Percentiles rank a stretch among this genome's conserved stretches.
phyloP scores from a whole-genome alignment of 92 coral and sea anemone species.

The Phenganax stokvisi region DNA sequence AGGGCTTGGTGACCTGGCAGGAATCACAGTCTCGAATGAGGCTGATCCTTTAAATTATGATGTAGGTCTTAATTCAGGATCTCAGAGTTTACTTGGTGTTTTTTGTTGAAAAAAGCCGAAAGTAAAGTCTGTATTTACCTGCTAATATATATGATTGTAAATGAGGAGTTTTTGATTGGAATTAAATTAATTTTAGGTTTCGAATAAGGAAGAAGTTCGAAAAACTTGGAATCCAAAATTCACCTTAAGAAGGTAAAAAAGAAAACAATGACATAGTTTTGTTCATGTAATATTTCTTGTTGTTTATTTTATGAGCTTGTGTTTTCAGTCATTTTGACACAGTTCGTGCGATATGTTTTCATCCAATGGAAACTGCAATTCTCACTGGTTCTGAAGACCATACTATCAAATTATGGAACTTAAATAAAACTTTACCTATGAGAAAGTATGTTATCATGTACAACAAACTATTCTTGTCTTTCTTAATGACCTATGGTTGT shows the following conservation, averaged over 20 bases:
- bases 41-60: slow-evolving; percentile 92
- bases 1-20: slow-evolving; percentile 97
- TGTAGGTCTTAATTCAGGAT: slow-evolving; percentile 42
- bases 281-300: background rate
- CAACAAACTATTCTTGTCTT: background rate
- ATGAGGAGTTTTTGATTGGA: background rate
- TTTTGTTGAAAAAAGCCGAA: background rate
- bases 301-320: background rate
- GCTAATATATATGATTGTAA: no score
- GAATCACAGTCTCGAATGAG: slow-evolving; percentile 85
- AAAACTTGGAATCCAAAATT: slow-evolving; percentile 89
- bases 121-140: no score
- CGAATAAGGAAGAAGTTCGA: slow-evolving; percentile 19
- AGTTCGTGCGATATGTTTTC: slow-evolving; percentile 79
- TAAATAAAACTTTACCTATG: slow-evolving; percentile 89
- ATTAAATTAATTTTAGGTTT: slow-evolving; percentile 15
- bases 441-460: slow-evolving; percentile 57
- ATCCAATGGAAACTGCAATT: slow-evolving; percentile 83
- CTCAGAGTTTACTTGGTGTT: background rate
- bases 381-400: slow-evolving; percentile 98
- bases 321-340: slow-evolving; percentile 87
- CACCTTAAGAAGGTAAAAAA: slow-evolving; percentile 71
- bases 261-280: background rate
- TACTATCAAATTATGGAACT: slow-evolving; percentile 90
- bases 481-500: background rate